A percentile compares a stretch with the other conserved stretches of the same genome.
Evolutionary conservation across 2,797 vertebrate species (phyloP).

Genomic region (Vultur gryphus): DNA sequence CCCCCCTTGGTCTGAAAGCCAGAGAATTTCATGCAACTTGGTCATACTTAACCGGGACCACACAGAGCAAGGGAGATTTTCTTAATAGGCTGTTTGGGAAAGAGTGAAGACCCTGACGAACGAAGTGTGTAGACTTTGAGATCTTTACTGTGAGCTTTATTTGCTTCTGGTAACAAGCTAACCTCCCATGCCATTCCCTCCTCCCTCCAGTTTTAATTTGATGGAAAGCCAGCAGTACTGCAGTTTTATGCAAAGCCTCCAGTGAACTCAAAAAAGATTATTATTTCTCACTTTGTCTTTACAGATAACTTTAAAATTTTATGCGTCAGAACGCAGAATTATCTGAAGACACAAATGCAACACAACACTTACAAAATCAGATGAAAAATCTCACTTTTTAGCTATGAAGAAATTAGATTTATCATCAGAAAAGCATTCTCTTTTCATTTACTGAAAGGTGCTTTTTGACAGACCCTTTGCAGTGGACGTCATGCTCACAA

Average conservation of each 20-base stretch:
- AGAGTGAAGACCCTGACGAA: not conserved
- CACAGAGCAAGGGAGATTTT: constrained; percentile 11
- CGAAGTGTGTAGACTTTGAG: not conserved
- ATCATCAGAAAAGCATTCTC: constrained; percentile 77
- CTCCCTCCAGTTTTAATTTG: constrained; percentile 4
- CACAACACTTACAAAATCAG: constrained; percentile 74
- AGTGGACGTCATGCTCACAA: constrained; percentile 82
- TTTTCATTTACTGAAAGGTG: constrained; percentile 83
- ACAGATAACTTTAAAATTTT: constrained; percentile 66
- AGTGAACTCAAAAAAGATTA: constrained; percentile 16
- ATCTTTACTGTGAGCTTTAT: constrained; percentile 1
- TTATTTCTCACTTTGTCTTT: constrained; percentile 25
- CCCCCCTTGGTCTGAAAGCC: not conserved
- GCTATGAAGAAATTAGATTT: constrained; percentile 79
- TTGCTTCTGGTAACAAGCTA: constrained; percentile 16
- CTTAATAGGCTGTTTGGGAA: constrained; percentile 28
- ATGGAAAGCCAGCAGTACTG: not conserved
- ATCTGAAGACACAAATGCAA: constrained; percentile 68
- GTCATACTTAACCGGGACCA: constrained; percentile 45
- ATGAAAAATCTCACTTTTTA: constrained; percentile 75
- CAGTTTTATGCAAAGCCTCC: constrained; percentile 23
- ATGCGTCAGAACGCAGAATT: constrained; percentile 26
- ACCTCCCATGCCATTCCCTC: not conserved
- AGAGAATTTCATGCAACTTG: not conserved
- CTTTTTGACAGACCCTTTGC: constrained; percentile 82